Percentiles rank a stretch among this genome's conserved stretches.
Conservation (phyloP, 1,140 invertebrate genomes). For the Bombyx mori region ASM3026992v2 NC_085121.1:7126501-7127000, state of each 20-base stretch:
- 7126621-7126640: too few species aligned
- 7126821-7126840: constrained; percentile 21
- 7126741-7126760: constrained; percentile 1
- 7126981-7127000: not conserved
- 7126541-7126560: too few species aligned
- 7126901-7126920: constrained; percentile 12
- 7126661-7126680: too few species aligned
- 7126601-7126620: too few species aligned
- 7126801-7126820: constrained; percentile 18
- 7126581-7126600: too few species aligned
- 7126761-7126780: constrained; percentile 6
- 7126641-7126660: too few species aligned
- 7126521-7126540: too few species aligned
- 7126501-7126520: too few species aligned
- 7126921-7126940: constrained; percentile 11
- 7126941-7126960: constrained; percentile 1
- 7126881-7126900: constrained; percentile 22
- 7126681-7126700: too few species aligned
- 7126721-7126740: not conserved
- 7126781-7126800: not conserved
- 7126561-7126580: too few species aligned
- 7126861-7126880: constrained; percentile 26
- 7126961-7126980: not conserved
- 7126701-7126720: too few species aligned
- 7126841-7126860: constrained; percentile 11